Conservation (phyloP, 2,888 invertebrate genomes). For the Tachina grossa region DNA sequence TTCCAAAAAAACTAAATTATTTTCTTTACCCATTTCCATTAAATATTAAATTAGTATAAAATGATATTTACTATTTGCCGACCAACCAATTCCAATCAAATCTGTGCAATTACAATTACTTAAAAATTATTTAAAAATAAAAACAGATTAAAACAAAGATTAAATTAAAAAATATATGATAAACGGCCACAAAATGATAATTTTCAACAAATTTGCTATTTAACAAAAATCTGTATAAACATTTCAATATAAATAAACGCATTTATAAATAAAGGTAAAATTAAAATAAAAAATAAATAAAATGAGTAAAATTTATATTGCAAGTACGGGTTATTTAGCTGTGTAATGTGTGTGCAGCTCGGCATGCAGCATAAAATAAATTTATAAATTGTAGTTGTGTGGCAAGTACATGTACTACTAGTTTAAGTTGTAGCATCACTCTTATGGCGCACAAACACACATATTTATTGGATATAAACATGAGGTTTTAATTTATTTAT, state of each 20-base stretch:
- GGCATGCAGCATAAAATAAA: slow-evolving; percentile 44
- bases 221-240: slow-evolving; percentile 48
- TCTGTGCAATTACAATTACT: slow-evolving; percentile 50
- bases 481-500: slow-evolving; percentile 57
- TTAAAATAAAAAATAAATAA: slow-evolving; percentile 17
- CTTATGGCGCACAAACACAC: slow-evolving; percentile 19
- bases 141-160: slow-evolving; percentile 39
- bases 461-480: slow-evolving; percentile 43
- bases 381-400: slow-evolving; percentile 48
- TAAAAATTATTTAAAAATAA: slow-evolving; percentile 17
- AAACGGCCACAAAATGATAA: slow-evolving; percentile 60
- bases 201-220: slow-evolving; percentile 56
- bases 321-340: slow-evolving; percentile 42
- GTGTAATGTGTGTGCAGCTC: slow-evolving; percentile 15
- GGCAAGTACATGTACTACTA: slow-evolving; percentile 53
- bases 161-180: slow-evolving; percentile 58
- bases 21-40: neutral
- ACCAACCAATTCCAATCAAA: slow-evolving; percentile 40
- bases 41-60: neutral
- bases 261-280: slow-evolving; percentile 15
- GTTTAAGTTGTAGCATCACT: slow-evolving; percentile 44
- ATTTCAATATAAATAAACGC: slow-evolving; percentile 39
- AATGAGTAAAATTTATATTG: slow-evolving; percentile 19
- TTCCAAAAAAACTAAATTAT: neutral
- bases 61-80: neutral